phyloP scores from a whole-genome alignment of 2,113 vertebrate genomes.

The Eidolon helvum region DNA sequence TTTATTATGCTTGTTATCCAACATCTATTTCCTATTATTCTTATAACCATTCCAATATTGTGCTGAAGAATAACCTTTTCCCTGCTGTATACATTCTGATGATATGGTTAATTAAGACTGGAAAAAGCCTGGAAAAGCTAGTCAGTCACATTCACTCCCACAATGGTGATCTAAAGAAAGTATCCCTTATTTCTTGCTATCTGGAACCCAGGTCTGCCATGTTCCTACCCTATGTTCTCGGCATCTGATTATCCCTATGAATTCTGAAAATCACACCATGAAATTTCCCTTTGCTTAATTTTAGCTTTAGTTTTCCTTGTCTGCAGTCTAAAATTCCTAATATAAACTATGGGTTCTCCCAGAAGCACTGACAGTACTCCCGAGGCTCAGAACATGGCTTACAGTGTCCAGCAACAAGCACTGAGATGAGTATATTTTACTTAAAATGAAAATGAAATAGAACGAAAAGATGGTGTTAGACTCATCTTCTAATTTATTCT shows the following conservation, averaged over 20 bases:
- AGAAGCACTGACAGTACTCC: neutral
- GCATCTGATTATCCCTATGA: neutral
- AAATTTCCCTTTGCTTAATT: neutral
- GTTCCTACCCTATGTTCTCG: neutral
- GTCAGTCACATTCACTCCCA: neutral
- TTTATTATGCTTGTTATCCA: neutral
- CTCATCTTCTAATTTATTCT: conserved; percentile 37
- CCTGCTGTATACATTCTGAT: neutral
- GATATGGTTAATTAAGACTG: neutral
- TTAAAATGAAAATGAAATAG: conserved; percentile 41
- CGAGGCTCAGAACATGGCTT: neutral
- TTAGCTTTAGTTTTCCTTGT: neutral
- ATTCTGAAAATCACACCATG: neutral
- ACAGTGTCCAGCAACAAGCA: neutral
- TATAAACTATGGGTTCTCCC: neutral
- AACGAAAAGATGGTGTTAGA: conserved; percentile 17
- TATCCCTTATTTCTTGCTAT: neutral
- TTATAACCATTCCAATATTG: neutral
- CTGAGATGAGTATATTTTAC: conserved; percentile 26
- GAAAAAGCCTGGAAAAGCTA: neutral
- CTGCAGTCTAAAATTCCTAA: neutral
- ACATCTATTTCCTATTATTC: neutral
- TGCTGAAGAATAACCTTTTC: neutral
- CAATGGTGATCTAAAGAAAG: neutral
- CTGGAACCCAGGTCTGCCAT: neutral